A percentile compares a stretch with the other conserved stretches of the same genome.
These are phyloP conservation scores for Zosterops borbonicus DNA, from an alignment of 2,113 vertebrate species.

Conservation along the genomic window DNA sequence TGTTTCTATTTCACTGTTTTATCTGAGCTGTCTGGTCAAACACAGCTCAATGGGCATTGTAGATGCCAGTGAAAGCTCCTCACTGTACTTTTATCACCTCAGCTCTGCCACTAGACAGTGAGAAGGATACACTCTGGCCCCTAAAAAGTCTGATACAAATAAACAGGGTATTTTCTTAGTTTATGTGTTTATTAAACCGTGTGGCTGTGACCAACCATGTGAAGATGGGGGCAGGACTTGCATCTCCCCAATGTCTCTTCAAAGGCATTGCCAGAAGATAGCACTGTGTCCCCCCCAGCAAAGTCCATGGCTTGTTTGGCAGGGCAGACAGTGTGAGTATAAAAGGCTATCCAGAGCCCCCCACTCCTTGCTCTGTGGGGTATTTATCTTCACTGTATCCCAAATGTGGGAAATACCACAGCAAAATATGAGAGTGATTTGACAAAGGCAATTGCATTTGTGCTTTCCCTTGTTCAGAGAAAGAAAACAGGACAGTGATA, in stretches of 20 bases:
- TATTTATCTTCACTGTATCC: background rate
- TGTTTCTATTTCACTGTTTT: background rate
- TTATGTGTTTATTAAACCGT: background rate
- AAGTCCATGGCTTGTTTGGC: background rate
- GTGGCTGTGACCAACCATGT: background rate
- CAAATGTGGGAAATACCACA: background rate
- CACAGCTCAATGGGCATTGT: background rate
- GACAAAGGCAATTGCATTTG: background rate
- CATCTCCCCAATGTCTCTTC: background rate
- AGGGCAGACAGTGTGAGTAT: background rate
- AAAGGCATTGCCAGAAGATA: background rate
- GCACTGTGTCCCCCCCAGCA: fast-evolving
- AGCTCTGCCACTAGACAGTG: background rate
- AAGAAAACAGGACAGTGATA: background rate
- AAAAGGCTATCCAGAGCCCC: background rate
- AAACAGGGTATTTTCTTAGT: background rate
- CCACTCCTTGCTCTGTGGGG: background rate
- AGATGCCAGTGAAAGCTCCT: background rate
- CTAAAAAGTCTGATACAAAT: background rate
- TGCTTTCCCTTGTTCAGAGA: background rate
- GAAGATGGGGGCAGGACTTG: background rate
- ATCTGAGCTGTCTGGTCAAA: background rate
- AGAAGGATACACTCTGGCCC: background rate
- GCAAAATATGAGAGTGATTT: background rate
- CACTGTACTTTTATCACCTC: background rate